Evolutionary conservation across 1,140 invertebrate species (phyloP).

Genomic region (Lysiphlebus fabarum): DNA sequence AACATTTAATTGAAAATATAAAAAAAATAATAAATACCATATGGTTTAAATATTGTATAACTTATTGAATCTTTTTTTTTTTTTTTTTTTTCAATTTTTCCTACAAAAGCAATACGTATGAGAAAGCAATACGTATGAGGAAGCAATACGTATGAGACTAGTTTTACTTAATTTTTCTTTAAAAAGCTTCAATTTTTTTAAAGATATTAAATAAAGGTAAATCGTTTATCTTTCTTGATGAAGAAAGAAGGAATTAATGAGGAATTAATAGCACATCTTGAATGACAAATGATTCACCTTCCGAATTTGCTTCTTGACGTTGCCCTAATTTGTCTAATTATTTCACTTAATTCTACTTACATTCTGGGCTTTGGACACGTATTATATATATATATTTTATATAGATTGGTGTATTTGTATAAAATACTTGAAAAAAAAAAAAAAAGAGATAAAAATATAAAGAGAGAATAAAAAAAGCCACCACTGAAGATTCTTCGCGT

Average conservation of each 20-base stretch:
- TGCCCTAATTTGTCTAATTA: conserved; percentile 57
- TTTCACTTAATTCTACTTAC: conserved; percentile 51
- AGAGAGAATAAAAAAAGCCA: conserved; percentile 30
- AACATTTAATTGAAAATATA: conserved; percentile 5
- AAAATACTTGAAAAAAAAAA: conserved; percentile 11
- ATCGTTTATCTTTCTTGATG: conserved; percentile 57
- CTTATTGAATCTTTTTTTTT: background rate
- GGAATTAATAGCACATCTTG: conserved; percentile 56
- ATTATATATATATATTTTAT: too few species aligned
- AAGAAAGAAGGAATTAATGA: conserved; percentile 58
- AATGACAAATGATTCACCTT: conserved; percentile 52
- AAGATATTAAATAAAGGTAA: conserved; percentile 22
- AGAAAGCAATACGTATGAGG: too few species aligned
- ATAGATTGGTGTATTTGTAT: too few species aligned
- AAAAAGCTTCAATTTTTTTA: background rate
- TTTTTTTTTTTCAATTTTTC: too few species aligned
- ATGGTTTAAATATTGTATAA: background rate
- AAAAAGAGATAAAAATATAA: background rate
- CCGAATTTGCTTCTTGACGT: conserved; percentile 37
- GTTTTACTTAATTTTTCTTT: conserved; percentile 2
- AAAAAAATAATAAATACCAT: background rate
- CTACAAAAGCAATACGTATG: background rate
- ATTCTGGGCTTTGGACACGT: conserved; percentile 1
- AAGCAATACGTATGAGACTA: background rate
- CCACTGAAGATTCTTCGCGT: conserved; percentile 43